phyloP scores from a whole-genome alignment of 2,888 invertebrate genomes.

The Argynnis bischoffii region DNA sequence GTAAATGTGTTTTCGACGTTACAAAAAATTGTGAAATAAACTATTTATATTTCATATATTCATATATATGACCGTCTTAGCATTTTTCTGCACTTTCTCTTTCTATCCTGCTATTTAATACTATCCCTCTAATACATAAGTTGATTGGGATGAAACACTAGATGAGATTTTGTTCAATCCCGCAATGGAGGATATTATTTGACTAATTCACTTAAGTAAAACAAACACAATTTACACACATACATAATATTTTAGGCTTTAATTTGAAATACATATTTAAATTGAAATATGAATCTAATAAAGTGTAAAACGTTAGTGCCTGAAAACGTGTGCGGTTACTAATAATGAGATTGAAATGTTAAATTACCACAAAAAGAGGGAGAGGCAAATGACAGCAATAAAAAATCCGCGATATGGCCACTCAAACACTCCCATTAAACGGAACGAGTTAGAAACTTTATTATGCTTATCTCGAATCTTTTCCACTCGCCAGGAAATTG shows the following conservation, averaged over 20 bases:
- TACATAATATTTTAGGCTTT: background rate
- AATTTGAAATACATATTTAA: no score
- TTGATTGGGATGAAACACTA: no score
- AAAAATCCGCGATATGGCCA: constrained; percentile 60
- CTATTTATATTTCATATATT: no score
- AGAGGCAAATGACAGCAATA: constrained; percentile 58
- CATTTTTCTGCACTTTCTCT: no score
- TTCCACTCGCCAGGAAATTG: constrained; percentile 41
- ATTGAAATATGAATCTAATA: constrained; percentile 20
- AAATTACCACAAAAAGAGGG: constrained; percentile 68
- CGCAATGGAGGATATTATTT: no score
- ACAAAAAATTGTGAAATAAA: no score
- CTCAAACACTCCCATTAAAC: constrained; percentile 63
- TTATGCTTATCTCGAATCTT: constrained; percentile 47
- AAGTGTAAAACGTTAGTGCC: constrained; percentile 25
- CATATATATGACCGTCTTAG: no score
- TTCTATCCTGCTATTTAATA: no score
- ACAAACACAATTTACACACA: background rate
- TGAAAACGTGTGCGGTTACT: constrained; percentile 31
- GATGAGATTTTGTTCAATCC: no score
- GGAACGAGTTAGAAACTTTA: constrained; percentile 47
- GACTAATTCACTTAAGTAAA: no score
- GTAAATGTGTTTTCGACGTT: no score
- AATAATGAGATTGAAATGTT: constrained; percentile 51
- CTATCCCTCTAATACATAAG: no score